These are phyloP conservation scores for Probaryconus sp. DNA, from an alignment of 1,140 invertebrate genomes.

Conservation along the genomic window DNA sequence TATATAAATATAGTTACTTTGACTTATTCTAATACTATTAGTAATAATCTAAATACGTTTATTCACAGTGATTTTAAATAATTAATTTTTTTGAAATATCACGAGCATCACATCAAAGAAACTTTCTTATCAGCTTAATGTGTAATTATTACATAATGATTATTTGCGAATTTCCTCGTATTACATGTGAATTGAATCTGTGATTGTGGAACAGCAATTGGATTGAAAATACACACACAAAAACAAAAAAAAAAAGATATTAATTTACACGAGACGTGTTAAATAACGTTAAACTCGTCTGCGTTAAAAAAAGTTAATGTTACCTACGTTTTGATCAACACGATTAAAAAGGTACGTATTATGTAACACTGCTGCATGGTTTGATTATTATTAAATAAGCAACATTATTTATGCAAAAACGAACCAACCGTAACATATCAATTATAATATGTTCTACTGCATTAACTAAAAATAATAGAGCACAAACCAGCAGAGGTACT, in stretches of 20 bases:
- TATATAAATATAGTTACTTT: no score
- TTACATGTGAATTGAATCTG: no score
- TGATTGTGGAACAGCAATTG: no score
- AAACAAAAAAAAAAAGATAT: slow-evolving; percentile 22
- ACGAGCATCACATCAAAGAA: no score
- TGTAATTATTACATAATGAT: no score
- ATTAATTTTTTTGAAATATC: slow-evolving; percentile 20
- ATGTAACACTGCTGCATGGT: slow-evolving; percentile 15
- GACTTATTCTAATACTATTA: slow-evolving; percentile 12
- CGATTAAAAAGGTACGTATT: slow-evolving; percentile 16
- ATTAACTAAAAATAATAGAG: slow-evolving; percentile 30
- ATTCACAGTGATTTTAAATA: slow-evolving; percentile 34
- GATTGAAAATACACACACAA: no score
- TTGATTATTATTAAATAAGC: slow-evolving; percentile 49
- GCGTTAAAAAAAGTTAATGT: slow-evolving; percentile 8
- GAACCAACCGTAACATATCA: slow-evolving; percentile 43
- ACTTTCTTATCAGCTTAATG: no score
- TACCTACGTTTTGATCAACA: slow-evolving; percentile 35
- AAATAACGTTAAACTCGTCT: slow-evolving; percentile 30
- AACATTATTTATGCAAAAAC: slow-evolving; percentile 43
- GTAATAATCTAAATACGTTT: slow-evolving; percentile 19
- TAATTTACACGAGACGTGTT: slow-evolving; percentile 8
- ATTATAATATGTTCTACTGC: slow-evolving; percentile 52
- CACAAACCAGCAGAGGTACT: slow-evolving; percentile 35
- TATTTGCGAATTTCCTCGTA: no score